These are phyloP conservation scores for Zaprionus vittiger DNA, from an alignment of 1,140 invertebrate genomes.

Conservation along the genomic window DNA sequence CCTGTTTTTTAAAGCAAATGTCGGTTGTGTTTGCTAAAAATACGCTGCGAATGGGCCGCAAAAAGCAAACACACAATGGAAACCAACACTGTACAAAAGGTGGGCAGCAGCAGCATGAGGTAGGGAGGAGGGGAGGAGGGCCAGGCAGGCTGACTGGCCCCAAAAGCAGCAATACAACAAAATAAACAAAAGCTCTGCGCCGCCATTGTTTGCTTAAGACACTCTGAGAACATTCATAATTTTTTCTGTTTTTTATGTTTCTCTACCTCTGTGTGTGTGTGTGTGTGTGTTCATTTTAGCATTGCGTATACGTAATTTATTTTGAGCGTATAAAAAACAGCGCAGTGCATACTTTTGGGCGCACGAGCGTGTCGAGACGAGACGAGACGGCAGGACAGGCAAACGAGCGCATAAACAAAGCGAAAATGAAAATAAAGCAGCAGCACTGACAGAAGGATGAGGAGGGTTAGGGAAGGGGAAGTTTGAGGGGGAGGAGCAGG, in stretches of 20 bases:
- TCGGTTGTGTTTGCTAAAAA: constrained; percentile 18
- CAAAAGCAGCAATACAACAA: constrained; percentile 47
- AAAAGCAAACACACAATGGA: constrained; percentile 29
- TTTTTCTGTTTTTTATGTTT: constrained; percentile 38
- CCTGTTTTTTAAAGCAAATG: constrained; percentile 7
- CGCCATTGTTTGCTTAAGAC: constrained; percentile 68
- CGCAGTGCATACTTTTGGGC: constrained; percentile 40
- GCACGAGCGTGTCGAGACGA: constrained; percentile 35
- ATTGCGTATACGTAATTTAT: constrained; percentile 57
- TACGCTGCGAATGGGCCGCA: constrained; percentile 36
- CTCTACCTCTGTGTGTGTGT: background rate
- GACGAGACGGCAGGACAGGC: constrained; percentile 14
- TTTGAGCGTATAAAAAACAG: constrained; percentile 49
- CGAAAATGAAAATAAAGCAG: constrained; percentile 30
- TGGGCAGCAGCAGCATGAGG: background rate
- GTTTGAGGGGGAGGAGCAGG: background rate
- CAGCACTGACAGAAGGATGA: background rate
- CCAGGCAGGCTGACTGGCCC: constrained; percentile 8
- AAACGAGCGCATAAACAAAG: constrained; percentile 33
- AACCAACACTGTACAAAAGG: background rate
- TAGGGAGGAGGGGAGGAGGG: background rate
- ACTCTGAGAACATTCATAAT: constrained; percentile 65
- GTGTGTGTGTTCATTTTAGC: constrained; percentile 25
- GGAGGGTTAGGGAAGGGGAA: background rate
- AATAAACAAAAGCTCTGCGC: constrained; percentile 74